phyloP scores from a whole-genome alignment of 1,140 invertebrate species.

The Drosophila serrata region DNA sequence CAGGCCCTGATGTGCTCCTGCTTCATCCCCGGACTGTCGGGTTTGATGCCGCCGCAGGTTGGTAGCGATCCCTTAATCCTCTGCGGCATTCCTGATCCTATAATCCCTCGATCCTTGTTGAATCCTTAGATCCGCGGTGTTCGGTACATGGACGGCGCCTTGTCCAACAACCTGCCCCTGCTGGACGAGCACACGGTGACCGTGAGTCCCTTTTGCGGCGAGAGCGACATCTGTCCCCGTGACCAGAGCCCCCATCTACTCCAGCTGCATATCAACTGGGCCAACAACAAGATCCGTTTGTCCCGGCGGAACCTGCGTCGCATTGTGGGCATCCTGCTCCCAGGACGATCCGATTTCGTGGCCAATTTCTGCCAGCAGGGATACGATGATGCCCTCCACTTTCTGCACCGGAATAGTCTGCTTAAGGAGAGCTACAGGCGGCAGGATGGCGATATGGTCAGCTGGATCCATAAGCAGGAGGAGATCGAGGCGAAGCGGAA shows the following conservation, averaged over 20 bases:
- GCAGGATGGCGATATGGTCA: conserved; percentile 3
- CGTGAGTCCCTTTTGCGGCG: conserved; percentile 98
- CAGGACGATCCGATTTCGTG: conserved; percentile 95
- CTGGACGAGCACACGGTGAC: conserved; percentile 98
- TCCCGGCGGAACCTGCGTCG: conserved; percentile 96
- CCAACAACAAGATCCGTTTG: conserved; percentile 97
- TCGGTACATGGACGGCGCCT: conserved; percentile 98
- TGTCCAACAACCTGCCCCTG: conserved; percentile 97
- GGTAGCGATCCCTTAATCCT: background rate
- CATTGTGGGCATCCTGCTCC: conserved; percentile 95
- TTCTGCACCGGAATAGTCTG: conserved; percentile 95
- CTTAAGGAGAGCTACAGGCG: conserved; percentile 90
- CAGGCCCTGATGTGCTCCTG: conserved; percentile 97
- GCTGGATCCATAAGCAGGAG: conserved; percentile 57
- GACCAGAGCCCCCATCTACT: conserved; percentile 94
- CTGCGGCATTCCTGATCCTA: background rate
- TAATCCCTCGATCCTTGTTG: too few relatives aligned
- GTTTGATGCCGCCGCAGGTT: conserved; percentile 92
- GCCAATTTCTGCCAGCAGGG: conserved; percentile 99
- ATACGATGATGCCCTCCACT: conserved; percentile 97
- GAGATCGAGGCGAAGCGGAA: conserved; percentile 87
- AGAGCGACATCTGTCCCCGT: conserved; percentile 98
- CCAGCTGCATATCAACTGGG: conserved; percentile 91
- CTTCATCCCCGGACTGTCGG: conserved; percentile 98
- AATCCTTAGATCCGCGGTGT: conserved; percentile 90